Evolutionary conservation across 2,113 vertebrate species (phyloP), one percentile per base, ranked within the genome.

Genomic region (Phoenicopterus ruber): DNA sequence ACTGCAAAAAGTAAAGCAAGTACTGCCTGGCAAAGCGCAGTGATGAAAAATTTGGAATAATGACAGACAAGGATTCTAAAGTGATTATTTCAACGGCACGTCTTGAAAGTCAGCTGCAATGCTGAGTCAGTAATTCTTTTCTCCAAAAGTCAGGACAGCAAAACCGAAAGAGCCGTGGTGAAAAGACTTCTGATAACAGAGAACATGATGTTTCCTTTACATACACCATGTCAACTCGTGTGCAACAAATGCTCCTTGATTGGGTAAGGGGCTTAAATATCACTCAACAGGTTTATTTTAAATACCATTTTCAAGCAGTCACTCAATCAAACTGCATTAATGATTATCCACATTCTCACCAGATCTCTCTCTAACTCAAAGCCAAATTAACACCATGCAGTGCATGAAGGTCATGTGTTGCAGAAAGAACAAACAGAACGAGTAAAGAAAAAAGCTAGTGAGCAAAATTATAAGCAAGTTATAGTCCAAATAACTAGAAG

Each of bases 51-150:
- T 18, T 8, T 44, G 47, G 63, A 89, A 62, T 54, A 84, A 65
- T n/a, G 63, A 86, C 79, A 90, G 54, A n/a, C 59, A 14, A 73
- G 38, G 42, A 91, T 82, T 69, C 58, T 52, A 7, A 88, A 80
- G 65, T 4, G 44, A 50, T 91, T 85, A 80, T 85, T 95, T 81
- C 82, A 87, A 80, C 59, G 67, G 42, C n/a, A 11, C 1, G 0
- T 74, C 87, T 85, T 74, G 34, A 55, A 85, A 91, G 71, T 77
- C 71, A 82, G 82, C 87, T 83, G 91, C 62, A 91, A 11, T 42
- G 84, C 94, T 82, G 87, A 97, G 70, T 90, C 63, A 82, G 89
- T 29, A 44, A 58, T 42, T 79, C 71, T 22, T 31, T 44, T 31
- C 71, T 80, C 72, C 2, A 0, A 8, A 70, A 91, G 77, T 24